Evolutionary conservation across 2,888 invertebrate genomes (phyloP).

Genomic region (Drosophila quinaria): DNA sequence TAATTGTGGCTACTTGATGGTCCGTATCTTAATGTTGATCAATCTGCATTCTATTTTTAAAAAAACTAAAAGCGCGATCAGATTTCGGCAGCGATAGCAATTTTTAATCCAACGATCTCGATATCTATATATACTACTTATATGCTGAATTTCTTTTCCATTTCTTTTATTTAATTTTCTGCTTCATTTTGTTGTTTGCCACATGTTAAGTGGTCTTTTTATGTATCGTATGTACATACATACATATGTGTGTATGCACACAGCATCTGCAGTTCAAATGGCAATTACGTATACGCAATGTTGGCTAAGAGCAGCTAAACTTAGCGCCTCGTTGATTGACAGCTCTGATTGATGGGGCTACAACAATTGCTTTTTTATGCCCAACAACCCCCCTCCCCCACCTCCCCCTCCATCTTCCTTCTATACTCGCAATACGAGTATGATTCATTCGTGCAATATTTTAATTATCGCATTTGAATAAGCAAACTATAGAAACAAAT

Average conservation of each 20-base stretch:
- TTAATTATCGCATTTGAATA: conserved; percentile 68
- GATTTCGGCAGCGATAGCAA: neutral
- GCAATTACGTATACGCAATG: conserved; percentile 64
- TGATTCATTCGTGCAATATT: conserved; percentile 71
- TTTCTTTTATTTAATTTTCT: neutral
- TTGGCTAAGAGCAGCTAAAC: conserved; percentile 55
- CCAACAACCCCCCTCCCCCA: neutral
- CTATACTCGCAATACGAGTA: neutral
- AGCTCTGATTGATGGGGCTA: conserved; percentile 67
- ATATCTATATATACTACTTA: neutral
- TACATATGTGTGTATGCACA: too few species aligned
- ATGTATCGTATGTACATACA: neutral
- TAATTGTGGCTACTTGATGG: neutral
- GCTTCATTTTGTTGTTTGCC: neutral
- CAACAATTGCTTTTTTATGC: conserved; percentile 15
- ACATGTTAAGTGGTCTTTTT: conserved; percentile 38
- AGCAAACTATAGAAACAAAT: conserved; percentile 45
- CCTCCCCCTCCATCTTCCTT: neutral
- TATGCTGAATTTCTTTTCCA: neutral
- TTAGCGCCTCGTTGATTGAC: conserved; percentile 66
- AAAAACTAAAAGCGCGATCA: conserved; percentile 3
- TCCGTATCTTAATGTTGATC: neutral
- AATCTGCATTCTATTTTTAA: conserved; percentile 9
- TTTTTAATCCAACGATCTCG: neutral
- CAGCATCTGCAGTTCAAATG: conserved; percentile 29